Evolutionary conservation across 2,888 invertebrate genomes (phyloP), one percentile per base, ranked within the genome.

Genomic region (Andrena dorsata): DNA sequence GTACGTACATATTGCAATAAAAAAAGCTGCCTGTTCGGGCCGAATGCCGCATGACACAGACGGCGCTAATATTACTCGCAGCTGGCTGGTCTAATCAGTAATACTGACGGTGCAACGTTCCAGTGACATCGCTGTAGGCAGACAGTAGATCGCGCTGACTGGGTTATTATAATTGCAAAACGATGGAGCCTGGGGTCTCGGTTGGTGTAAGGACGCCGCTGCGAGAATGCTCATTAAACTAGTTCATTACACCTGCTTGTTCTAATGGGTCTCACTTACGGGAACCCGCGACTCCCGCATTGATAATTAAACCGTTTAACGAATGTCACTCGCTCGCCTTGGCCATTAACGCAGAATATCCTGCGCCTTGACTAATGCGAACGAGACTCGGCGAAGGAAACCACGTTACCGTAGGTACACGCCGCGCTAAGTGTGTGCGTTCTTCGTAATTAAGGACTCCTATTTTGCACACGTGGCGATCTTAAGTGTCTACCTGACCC

Each of bases 221-320:
- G 74, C 72, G 63, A 66, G 79, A 80, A 75, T 78, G 80, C 83
- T 90, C 89, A 84, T 90, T 88, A 90, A 89, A 87, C 81, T 83
- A 85, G 85, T 90, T 90, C 87, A 87, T 90, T 90, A 89, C 86
- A 86, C 82, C 80, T 85, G 86, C 77, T 82, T 72, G 78, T 69
- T 70, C 79, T 85, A 86, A 86, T 86, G 86, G 77, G 70, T 74
- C 80, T 78, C 82, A 79, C 83, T 85, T 83, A 83, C 71, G 79
- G 56, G 75, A 83, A 72, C 56, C 61, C 77, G 51, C 74, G 69
- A 70, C 78, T 49, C 51, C 32, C 60, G 71, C 65, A 53, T 71
- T 68, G 66, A 82, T 87, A 84, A 87, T 87, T 84, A 86, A 86
- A 86, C 69, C 79, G 73, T 81, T 83, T 77, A 86, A 83, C 81